phyloP scores from a whole-genome alignment of 2,797 vertebrate genomes.

The Sebastes diploproa region DNA sequence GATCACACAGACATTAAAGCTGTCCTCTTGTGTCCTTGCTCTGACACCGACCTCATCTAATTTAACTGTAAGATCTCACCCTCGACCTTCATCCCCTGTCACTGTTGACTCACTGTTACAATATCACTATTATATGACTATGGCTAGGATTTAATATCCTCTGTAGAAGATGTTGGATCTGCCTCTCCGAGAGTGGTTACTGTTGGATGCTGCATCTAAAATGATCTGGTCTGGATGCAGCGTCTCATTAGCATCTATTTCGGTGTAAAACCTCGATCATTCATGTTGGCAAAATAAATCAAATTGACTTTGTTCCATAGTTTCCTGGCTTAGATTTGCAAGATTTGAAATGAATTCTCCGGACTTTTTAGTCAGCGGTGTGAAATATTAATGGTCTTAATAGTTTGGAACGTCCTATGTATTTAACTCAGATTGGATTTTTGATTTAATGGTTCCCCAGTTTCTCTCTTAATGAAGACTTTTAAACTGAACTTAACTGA shows the following conservation, averaged over 20 bases:
- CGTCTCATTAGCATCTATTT: neutral
- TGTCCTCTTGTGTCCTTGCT: neutral
- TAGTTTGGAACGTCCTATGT: neutral
- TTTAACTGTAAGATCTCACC: neutral
- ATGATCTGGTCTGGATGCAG: neutral
- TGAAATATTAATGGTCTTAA: neutral
- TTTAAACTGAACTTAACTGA: neutral
- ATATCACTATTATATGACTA: neutral
- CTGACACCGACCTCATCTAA: neutral
- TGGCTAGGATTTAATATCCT: neutral
- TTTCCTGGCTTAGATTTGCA: neutral
- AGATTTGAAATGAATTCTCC: neutral
- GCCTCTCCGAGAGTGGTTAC: neutral
- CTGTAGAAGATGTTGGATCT: neutral
- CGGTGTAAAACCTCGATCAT: neutral
- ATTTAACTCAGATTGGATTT: neutral
- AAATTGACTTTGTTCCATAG: neutral
- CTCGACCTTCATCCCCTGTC: neutral
- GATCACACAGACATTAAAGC: neutral
- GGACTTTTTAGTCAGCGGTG: neutral
- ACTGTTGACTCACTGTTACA: neutral
- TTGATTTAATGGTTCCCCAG: neutral
- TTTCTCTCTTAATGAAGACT: neutral
- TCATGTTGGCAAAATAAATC: neutral
- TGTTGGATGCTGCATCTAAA: neutral